Base-by-base conservation (phyloP, 2,888 invertebrate genomes). In the Gisinianus flammeolus region DNA sequence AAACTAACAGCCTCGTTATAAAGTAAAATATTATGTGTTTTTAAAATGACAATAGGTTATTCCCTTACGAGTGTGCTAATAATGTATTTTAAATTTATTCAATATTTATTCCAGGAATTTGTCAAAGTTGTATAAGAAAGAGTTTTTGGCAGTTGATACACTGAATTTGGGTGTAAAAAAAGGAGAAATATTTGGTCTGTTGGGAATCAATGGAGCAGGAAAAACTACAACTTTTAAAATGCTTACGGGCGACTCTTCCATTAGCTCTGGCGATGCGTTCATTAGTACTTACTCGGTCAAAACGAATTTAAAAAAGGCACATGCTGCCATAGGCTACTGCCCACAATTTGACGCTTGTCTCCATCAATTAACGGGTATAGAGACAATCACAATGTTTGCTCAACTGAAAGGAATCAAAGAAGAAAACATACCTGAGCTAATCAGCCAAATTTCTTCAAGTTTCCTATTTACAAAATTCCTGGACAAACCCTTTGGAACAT, bases 211-310 rank as follows among this genome's bases (percentile, higher is more conserved):
- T 86, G 95, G 95, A 12, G 94, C 95, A 1, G 62, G 62, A 0
- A 95, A 95, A 87, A 95, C 94, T 0, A 92, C 92, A 0, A 95
- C 96, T 0, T 97, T 97, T 86, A 93, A 93, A 88, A 94, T 95
- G 93, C 88, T 96, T 85, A 95, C 95, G 71, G 95, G 95, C 0
- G 95, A 94, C 85, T 92, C 92, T 85, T 87, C 87, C 6, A 90
- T 93, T 19, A 90, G 92, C 0, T 89, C 89, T 24, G 73, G 73
- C 73, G 90, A 91, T 72, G 93, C 92, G 0, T 92, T 89, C 87
- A 90, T 94, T 19, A 88, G 90, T 81, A 90, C 91, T 5, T 83
- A 85, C 71, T 86, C 86, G 83, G 85, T 88, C 12, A 86, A 85
- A 74, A 85, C 83, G 10, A 80, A 87, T 64, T 83, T 85, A 62